These are phyloP conservation scores for Andrena camellia DNA, from an alignment of 2,888 invertebrate species.

Conservation along the genomic window DNA sequence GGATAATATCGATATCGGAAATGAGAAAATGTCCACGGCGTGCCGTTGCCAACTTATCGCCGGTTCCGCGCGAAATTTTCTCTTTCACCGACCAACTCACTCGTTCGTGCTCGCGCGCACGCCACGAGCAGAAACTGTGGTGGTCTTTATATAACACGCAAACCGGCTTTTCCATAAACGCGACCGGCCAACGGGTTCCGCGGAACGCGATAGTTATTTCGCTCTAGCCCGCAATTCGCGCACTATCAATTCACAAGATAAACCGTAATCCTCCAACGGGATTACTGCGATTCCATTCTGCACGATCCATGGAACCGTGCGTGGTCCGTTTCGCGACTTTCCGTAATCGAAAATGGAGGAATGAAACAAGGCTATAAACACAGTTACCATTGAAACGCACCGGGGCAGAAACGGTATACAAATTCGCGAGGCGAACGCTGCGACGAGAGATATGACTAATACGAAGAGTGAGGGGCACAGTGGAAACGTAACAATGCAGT, in stretches of 20 bases:
- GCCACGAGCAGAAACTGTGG: constrained; percentile 22
- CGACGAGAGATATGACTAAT: not conserved
- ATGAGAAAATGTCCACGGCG: not conserved
- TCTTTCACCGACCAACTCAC: constrained; percentile 42
- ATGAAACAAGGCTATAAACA: constrained; percentile 24
- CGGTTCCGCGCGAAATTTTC: constrained; percentile 40
- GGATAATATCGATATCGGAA: not conserved
- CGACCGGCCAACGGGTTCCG: constrained; percentile 45
- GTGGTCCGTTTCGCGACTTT: not conserved
- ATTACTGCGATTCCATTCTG: not conserved
- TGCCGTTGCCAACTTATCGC: not conserved
- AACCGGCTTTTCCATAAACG: constrained; percentile 61
- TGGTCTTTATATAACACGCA: constrained; percentile 54
- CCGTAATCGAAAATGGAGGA: not conserved
- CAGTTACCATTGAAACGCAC: not conserved
- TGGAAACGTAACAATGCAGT: not conserved
- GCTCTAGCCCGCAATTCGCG: not conserved
- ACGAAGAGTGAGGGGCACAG: not conserved
- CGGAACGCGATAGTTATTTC: constrained; percentile 25
- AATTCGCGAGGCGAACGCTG: constrained; percentile 2
- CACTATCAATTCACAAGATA: constrained; percentile 16
- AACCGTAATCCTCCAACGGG: not conserved
- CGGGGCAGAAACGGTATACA: not conserved
- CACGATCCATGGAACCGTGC: too few species aligned
- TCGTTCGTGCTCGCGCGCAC: constrained; percentile 4